phyloP scores from a whole-genome alignment of 1,140 invertebrate genomes.

The Branchinecta lynchi region DNA sequence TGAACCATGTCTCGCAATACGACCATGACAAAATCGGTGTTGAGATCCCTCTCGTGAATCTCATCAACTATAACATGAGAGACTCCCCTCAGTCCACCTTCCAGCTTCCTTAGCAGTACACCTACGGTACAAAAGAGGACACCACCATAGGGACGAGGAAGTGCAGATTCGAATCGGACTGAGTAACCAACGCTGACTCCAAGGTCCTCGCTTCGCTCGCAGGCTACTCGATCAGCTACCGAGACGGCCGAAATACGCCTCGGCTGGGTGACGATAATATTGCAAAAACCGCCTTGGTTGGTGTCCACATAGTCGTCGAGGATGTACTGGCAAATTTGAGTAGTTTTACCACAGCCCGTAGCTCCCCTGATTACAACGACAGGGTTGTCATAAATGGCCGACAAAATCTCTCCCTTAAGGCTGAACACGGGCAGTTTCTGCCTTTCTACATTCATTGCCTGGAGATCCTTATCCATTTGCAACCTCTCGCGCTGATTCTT shows the following conservation, averaged over 20 bases:
- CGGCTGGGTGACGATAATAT: conserved; percentile 85
- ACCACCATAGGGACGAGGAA: conserved; percentile 78
- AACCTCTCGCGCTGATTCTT: conserved; percentile 43
- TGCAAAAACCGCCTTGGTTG: conserved; percentile 61
- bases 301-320: conserved; percentile 82
- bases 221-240: conserved; percentile 74
- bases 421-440: conserved; percentile 54
- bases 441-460: conserved; percentile 50
- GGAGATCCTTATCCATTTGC: conserved; percentile 41
- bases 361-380: conserved; percentile 79
- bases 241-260: conserved; percentile 85
- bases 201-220: conserved; percentile 66
- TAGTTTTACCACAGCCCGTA: conserved; percentile 77
- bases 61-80: conserved; percentile 91
- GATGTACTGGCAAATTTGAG: conserved; percentile 83
- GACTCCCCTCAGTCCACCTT: conserved; percentile 65
- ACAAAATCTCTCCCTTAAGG: conserved; percentile 57
- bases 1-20: conserved; percentile 81
- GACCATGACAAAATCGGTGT: conserved; percentile 90
- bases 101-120: conserved; percentile 64
- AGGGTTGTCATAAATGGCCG: conserved; percentile 64
- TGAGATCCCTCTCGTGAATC: conserved; percentile 92
- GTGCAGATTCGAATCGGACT: conserved; percentile 73
- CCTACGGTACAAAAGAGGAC: conserved; percentile 84
- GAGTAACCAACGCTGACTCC: conserved; percentile 58